Conservation (phyloP, 2,113 vertebrate genomes). For the Prunella himalayana region DNA sequence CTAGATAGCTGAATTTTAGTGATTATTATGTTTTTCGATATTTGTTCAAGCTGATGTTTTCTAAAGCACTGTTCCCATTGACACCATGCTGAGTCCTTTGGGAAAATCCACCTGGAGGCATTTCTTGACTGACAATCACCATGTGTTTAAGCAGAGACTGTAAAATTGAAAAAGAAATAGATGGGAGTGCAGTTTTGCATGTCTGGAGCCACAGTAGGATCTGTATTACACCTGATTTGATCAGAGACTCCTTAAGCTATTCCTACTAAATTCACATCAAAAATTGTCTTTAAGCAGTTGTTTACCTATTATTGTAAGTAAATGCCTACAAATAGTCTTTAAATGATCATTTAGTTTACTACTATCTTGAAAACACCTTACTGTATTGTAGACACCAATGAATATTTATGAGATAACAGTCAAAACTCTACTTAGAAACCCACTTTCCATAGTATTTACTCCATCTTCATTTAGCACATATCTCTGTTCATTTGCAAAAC, state of each 20-base stretch:
- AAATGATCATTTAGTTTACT: background rate
- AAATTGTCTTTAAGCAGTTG: background rate
- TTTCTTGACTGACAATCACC: background rate
- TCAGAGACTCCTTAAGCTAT: background rate
- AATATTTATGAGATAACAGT: background rate
- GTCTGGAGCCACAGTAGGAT: background rate
- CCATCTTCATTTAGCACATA: background rate
- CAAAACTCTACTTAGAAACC: background rate
- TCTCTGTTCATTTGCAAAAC: background rate
- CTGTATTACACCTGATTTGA: background rate
- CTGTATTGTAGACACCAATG: background rate
- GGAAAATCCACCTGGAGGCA: constrained; percentile 11
- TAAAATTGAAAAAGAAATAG: constrained; percentile 12
- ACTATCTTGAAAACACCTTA: background rate
- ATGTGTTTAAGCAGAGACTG: background rate
- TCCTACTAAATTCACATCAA: background rate
- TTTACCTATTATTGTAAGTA: background rate
- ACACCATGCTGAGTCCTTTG: background rate
- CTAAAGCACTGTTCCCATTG: background rate
- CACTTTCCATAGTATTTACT: background rate
- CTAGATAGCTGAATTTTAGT: background rate
- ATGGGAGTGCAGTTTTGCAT: background rate
- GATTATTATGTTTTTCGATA: background rate
- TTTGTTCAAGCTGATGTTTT: background rate
- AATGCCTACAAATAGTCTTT: background rate